A percentile compares a stretch with the other conserved stretches of the same genome.
Conservation (phyloP, 2,113 vertebrate species). For the Nanorana parkeri region DNA sequence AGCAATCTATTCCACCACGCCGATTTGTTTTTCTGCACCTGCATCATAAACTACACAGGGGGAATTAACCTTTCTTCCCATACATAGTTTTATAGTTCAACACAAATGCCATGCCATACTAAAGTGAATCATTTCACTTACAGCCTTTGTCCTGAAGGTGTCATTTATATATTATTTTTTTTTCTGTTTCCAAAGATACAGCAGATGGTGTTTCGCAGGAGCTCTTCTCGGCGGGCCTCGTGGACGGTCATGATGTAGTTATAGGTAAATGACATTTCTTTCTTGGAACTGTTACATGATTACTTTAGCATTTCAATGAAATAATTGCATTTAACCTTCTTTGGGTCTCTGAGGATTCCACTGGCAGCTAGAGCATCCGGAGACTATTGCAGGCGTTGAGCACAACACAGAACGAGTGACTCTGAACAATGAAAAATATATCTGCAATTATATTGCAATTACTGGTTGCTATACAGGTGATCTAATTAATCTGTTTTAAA, state of each 20-base stretch:
- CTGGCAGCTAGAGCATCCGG: background rate
- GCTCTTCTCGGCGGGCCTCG: slow-evolving; percentile 95
- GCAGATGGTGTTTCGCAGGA: slow-evolving; percentile 98
- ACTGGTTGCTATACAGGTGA: background rate
- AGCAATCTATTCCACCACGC: background rate
- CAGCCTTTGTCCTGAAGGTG: slow-evolving; percentile 60
- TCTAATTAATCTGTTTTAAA: too few relatives aligned
- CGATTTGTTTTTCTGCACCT: background rate
- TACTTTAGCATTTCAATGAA: slow-evolving; percentile 49
- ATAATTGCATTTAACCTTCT: slow-evolving; percentile 54
- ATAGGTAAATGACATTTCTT: slow-evolving; percentile 87
- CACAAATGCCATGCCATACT: slow-evolving; percentile 53
- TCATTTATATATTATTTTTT: slow-evolving; percentile 69
- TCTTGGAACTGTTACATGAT: slow-evolving; percentile 52
- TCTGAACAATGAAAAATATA: slow-evolving; percentile 27
- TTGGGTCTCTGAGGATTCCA: slow-evolving; percentile 43
- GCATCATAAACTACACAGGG: slow-evolving; percentile 5
- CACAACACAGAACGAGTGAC: background rate
- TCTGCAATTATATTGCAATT: slow-evolving; percentile 36
- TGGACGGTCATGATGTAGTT: slow-evolving; percentile 93
- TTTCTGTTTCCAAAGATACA: slow-evolving; percentile 84
- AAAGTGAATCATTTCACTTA: slow-evolving; percentile 63
- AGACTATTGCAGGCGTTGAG: background rate
- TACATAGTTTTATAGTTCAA: slow-evolving; percentile 9
- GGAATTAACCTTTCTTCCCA: slow-evolving; percentile 16